Evolutionary conservation across 2,797 vertebrate genomes (phyloP).

Genomic region (Alauda arvensis): DNA sequence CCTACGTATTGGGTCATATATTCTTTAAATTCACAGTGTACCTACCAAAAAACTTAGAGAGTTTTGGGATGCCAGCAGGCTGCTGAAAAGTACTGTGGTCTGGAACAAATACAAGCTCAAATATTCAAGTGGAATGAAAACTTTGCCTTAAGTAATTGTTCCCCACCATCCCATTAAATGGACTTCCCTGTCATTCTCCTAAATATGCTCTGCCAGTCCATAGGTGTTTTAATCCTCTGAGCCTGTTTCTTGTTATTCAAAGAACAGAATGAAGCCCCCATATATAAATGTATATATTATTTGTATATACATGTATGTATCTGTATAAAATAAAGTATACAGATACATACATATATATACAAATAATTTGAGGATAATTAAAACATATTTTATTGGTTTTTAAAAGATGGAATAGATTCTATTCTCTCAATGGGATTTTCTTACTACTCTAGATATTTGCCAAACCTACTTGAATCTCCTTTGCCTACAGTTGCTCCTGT

Average conservation of each 20-base stretch:
- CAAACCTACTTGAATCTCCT: rapidly evolving
- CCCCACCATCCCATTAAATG: not conserved
- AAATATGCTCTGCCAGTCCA: not conserved
- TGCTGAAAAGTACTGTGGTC: not conserved
- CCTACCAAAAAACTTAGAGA: not conserved
- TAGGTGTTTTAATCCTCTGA: not conserved
- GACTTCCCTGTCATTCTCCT: not conserved
- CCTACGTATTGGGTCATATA: not conserved
- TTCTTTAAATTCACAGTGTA: not conserved
- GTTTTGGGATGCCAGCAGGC: not conserved
- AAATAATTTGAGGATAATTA: not conserved
- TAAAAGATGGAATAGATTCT: not conserved
- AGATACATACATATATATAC: not conserved
- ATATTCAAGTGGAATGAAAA: not conserved
- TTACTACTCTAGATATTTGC: not conserved
- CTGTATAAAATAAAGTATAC: too few species aligned
- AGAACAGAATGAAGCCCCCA: too few species aligned
- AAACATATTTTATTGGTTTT: not conserved
- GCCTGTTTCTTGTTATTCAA: not conserved
- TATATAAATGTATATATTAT: too few species aligned
- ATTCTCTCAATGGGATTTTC: not conserved
- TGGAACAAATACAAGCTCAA: not conserved
- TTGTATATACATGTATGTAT: too few species aligned
- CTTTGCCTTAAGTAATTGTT: not conserved
- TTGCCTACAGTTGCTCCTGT: not conserved